Base-by-base conservation (phyloP, 2,113 vertebrate genomes). In the Physeter macrocephalus region DNA sequence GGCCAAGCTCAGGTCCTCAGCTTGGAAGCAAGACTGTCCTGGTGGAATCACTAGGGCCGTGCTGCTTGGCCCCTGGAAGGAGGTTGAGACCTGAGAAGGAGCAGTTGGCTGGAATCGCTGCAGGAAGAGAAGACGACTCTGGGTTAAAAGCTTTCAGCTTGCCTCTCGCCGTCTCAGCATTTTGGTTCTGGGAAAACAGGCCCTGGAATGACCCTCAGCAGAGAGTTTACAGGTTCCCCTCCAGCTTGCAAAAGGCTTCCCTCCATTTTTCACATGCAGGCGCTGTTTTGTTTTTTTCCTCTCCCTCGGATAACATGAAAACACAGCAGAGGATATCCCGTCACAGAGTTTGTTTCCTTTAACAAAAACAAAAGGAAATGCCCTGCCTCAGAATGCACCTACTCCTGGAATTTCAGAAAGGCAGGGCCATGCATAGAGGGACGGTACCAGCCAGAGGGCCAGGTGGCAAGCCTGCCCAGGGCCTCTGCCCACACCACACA, bases 321-420 rank as follows among this genome's bases (percentile, higher is more conserved):
- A 98, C 98, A 98, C 98, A 98, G 98, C 97, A 98, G 98, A 99
- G 99, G 99, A 99, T 99, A 99, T 99, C 99, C 99, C 98, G 97
- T 97, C 98, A 96, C 98, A 98, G 96, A 93, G 96, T 95, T 97
- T 95, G 98, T 98, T 99, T 99, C 99, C 99, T 99, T 98, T 96
- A 89, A 98, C 98, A 99, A 99, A 98, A 99, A 99, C 99, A 98
- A 98, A 98, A 99, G 99, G 99, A 99, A 99, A 98, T 98, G 97
- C 98, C 98, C 97, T 98, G 98, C 98, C 98, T 98, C 97, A 96
- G 64, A 97, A 95, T 93, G 93, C 57, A 90, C 97, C 98, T 80
- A 93, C 93, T 96, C 67, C 89, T 97, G 96, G 91, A 96, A 95
- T 87, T 87, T 43, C 74, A 85, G 72, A 34, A 75, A 89, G 66